These are phyloP conservation scores for Petrolisthes manimaculis DNA, from an alignment of 2,888 invertebrate genomes.

Conservation along the genomic window DNA sequence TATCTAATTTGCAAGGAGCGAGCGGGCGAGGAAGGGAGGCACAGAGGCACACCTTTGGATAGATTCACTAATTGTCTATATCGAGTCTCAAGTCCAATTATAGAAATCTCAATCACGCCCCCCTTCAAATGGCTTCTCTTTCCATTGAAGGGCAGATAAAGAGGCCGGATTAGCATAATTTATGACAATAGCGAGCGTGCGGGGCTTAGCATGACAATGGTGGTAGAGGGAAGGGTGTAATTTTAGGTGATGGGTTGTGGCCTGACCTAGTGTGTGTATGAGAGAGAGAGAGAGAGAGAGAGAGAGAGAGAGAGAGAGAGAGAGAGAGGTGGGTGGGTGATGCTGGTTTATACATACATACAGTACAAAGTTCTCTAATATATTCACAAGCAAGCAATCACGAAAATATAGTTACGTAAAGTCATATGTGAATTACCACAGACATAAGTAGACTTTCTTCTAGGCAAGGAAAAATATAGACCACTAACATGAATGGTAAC, in stretches of 20 bases:
- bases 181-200: conserved; percentile 33
- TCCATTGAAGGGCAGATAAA: conserved; percentile 18
- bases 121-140: conserved; percentile 28
- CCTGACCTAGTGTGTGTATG: conserved; percentile 11
- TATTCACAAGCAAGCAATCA: no score
- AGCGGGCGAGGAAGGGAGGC: neutral
- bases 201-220: conserved; percentile 50
- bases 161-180: conserved; percentile 49
- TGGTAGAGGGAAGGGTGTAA: conserved; percentile 43
- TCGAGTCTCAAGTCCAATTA: conserved; percentile 27
- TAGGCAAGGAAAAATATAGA: no score
- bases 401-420: no score
- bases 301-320: neutral
- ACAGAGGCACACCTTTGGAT: neutral
- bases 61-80: conserved; percentile 13
- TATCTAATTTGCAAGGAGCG: conserved; percentile 16
- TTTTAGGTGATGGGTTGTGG: conserved; percentile 42
- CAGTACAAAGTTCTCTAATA: neutral
- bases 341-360: conserved; percentile 12
- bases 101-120: conserved; percentile 39
- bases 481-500: no score
- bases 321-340: neutral
- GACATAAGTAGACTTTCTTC: no score
- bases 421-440: no score
- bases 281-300: neutral